These are phyloP conservation scores for Trochalopteron elliotii DNA, from an alignment of 2,113 vertebrate genomes.

Conservation along the genomic window DNA sequence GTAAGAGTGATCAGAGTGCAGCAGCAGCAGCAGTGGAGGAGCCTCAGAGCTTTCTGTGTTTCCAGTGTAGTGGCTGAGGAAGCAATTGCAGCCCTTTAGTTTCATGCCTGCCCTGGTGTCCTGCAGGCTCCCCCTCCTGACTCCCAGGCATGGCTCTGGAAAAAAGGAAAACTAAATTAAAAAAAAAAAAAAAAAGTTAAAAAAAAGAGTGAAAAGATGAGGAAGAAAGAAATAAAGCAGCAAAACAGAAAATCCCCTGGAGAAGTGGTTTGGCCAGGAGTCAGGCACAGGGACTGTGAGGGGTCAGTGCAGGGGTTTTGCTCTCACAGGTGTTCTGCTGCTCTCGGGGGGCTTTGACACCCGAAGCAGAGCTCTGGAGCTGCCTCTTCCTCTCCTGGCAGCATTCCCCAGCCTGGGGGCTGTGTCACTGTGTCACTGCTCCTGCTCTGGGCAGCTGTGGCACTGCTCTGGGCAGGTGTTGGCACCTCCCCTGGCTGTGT, in stretches of 20 bases:
- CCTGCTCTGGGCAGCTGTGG: not conserved
- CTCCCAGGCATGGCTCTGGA: not conserved
- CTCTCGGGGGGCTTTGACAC: accelerated
- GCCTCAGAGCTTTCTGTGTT: not conserved
- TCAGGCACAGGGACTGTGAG: accelerated
- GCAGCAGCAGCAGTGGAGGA: not conserved
- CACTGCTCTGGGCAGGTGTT: not conserved
- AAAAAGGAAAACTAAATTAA: not conserved
- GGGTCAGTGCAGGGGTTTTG: not conserved
- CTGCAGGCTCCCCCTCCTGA: not conserved
- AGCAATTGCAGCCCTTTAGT: not conserved
- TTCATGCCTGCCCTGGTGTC: not conserved
- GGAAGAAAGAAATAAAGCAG: not conserved
- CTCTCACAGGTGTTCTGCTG: accelerated
- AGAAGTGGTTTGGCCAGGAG: not conserved
- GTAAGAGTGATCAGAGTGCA: not conserved
- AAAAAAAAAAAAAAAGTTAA: not conserved
- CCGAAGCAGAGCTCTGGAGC: not conserved
- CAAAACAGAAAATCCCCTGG: not conserved
- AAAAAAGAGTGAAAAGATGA: not conserved
- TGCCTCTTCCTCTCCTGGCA: not conserved
- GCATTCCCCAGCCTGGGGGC: not conserved
- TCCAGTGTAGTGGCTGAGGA: not conserved
- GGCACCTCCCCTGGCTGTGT: not conserved
- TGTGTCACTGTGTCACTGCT: not conserved